Base-by-base conservation (phyloP, 1,140 invertebrate genomes). In the Apis laboriosa region DNA sequence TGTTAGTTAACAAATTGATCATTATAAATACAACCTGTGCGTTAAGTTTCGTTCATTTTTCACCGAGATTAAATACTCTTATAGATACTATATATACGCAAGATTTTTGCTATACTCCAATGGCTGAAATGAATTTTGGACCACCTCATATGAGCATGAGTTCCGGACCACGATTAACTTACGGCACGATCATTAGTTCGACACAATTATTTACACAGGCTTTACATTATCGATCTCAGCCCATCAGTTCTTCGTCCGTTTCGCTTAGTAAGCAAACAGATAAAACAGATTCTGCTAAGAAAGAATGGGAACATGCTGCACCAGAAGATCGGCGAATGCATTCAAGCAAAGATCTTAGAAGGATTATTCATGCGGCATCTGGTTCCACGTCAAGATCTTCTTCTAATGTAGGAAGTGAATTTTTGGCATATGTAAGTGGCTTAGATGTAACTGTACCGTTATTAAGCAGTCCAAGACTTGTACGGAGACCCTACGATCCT, bases 41-140 rank as follows among this genome's bases (percentile, higher is more conserved):
- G 7, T 88, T 93, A 43, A 93, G 90, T 77, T 94, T 94, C 67
- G 90, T 94, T 1, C 86, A 92, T 13, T 94, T 94, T 72, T 94
- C 93, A 1, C 94, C 94, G 0, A 86, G 89, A 43, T 53, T 94
- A 0, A 94, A 94, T 66, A 90, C 92, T 9, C 90, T 94, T 0
- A 91, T 94, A 0, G 94, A 94, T 70, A 94, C 93, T 0, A 93
- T 94, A 77, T 93, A 93, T 55, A 91, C 91, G 0, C 92, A 94
- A 73, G 91, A 94, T 68, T 94, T 94, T 71, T 94, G 93, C 93
- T 93, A 94, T 28, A 93, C 93, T 0, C 94, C 93, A 17, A 91
- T 94, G 90, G 94, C 93, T 2, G 93, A 94, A 55, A 94, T 93
- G 88, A 94, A 94, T 76, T 94, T 94, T 51, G 93, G 94, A 0